Evolutionary conservation across 1,140 invertebrate species (phyloP).

Genomic region (Bradynema listronoti): DNA sequence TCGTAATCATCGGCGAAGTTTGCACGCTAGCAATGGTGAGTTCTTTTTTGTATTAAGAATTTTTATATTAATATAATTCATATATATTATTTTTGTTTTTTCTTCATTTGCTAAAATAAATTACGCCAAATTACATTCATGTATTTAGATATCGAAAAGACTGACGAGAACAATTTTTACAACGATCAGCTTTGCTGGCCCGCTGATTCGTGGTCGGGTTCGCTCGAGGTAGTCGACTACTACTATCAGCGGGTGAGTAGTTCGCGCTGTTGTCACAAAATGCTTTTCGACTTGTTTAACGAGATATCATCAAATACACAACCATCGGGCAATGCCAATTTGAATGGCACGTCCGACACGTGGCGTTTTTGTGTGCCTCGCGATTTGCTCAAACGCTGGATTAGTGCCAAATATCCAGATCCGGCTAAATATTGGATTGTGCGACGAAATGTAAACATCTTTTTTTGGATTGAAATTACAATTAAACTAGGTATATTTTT

Average conservation of each 20-base stretch:
- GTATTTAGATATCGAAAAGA: not conserved
- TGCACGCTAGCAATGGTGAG: not conserved
- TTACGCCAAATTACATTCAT: too few relatives aligned
- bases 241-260: slow-evolving; percentile 20
- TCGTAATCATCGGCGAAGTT: not conserved
- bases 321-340: not conserved
- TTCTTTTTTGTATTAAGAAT: too few relatives aligned
- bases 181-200: not conserved
- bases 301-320: slow-evolving; percentile 14
- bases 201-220: slow-evolving; percentile 4
- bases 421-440: slow-evolving; percentile 16
- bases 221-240: slow-evolving; percentile 15
- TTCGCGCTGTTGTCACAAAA: slow-evolving; percentile 24
- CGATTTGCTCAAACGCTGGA: slow-evolving; percentile 23
- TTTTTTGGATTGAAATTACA: not conserved
- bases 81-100: too few relatives aligned
- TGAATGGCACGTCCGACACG: slow-evolving; percentile 2
- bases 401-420: slow-evolving; percentile 12
- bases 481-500: slow-evolving; percentile 2
- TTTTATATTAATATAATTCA: too few relatives aligned
- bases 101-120: too few relatives aligned
- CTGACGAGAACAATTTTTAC: not conserved
- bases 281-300: slow-evolving; percentile 20
- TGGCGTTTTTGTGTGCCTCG: slow-evolving; percentile 13
- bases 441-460: slow-evolving; percentile 18